Conservation (phyloP, 2,888 invertebrate genomes). For the Muscina levida region DNA sequence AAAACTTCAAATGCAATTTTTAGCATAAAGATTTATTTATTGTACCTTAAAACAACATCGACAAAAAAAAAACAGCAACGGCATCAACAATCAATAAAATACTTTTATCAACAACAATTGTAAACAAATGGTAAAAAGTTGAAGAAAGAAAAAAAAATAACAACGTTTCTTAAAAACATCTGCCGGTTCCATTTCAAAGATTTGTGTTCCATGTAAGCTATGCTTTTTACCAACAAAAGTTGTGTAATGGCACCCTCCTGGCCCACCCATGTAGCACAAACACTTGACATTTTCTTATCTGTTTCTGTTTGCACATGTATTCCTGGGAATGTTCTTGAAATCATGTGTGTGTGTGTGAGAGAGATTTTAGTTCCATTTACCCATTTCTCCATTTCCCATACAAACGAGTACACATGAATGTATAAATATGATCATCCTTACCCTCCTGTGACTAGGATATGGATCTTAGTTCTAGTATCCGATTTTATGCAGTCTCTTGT, state of each 20-base stretch:
- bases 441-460: neutral
- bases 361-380: no score
- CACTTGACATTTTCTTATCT: conserved; percentile 33
- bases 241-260: neutral
- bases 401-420: neutral
- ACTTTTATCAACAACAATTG: neutral
- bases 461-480: neutral
- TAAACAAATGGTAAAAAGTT: neutral
- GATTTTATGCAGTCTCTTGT: no score
- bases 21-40: conserved; percentile 22
- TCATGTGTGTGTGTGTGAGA: neutral
- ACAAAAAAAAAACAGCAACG: no score
- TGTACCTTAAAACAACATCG: conserved; percentile 3
- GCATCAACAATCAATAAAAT: conserved; percentile 20
- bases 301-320: conserved; percentile 25
- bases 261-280: neutral
- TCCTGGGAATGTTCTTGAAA: conserved; percentile 26
- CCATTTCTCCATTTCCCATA: neutral
- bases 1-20: conserved; percentile 19
- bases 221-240: neutral
- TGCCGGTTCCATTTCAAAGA: neutral
- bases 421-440: neutral
- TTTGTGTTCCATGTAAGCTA: neutral
- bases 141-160: no score
- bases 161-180: neutral